Percentiles rank a stretch among this genome's conserved stretches.
Evolutionary conservation across 2,797 vertebrate species (phyloP).

Genomic region (Salmo trutta): DNA sequence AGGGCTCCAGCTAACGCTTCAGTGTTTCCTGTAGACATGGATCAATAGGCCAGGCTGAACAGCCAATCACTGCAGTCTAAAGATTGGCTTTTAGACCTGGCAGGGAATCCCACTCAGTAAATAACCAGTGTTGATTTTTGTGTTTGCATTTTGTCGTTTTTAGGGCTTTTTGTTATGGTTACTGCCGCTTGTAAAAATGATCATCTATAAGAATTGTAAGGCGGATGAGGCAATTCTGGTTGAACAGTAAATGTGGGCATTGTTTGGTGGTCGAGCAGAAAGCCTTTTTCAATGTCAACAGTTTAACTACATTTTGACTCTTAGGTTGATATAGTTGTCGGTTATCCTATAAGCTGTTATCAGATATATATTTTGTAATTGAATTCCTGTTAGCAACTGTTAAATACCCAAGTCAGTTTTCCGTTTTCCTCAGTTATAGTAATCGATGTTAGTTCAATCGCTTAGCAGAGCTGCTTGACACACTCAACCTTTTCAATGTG

Average conservation of each 20-base stretch:
- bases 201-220: background rate
- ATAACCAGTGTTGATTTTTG: conserved; percentile 3
- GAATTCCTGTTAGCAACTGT: background rate
- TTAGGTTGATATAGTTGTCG: background rate
- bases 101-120: background rate
- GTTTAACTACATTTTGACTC: background rate
- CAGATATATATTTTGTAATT: background rate
- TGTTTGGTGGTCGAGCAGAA: background rate
- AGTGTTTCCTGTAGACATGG: conserved; percentile 46
- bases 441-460: conserved; percentile 31
- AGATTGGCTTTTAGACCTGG: conserved; percentile 35
- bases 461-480: conserved; percentile 42
- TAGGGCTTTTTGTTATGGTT: background rate
- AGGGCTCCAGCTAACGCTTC: conserved; percentile 39
- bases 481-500: conserved; percentile 29
- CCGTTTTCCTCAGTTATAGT: background rate
- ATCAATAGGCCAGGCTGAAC: conserved; percentile 55
- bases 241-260: background rate
- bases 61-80: conserved; percentile 30
- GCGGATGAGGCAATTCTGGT: background rate
- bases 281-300: background rate
- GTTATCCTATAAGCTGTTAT: background rate
- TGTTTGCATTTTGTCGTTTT: background rate
- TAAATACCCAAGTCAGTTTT: background rate
- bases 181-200: background rate